A percentile compares a stretch with the other conserved stretches of the same genome.
These are phyloP conservation scores for Brachypalpus laphriformis DNA, from an alignment of 2,888 invertebrate genomes.

Conservation along the genomic window DNA sequence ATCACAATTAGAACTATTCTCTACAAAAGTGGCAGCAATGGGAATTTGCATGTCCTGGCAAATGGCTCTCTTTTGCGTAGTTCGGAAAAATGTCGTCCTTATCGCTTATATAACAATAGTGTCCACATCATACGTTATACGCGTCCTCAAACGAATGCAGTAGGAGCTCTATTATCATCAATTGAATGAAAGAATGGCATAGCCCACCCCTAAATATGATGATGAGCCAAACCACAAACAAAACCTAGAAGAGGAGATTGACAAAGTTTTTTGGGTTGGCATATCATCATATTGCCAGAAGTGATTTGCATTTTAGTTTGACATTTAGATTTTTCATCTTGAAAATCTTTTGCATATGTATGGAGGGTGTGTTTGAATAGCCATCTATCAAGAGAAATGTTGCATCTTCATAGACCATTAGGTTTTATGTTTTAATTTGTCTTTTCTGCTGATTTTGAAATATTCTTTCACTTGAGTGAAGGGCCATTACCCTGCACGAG, in stretches of 20 bases:
- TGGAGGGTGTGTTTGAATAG: not conserved
- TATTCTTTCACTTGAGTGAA: conserved; percentile 1
- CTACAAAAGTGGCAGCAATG: too few species aligned
- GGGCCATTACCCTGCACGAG: not conserved
- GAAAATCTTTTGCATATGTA: conserved; percentile 11
- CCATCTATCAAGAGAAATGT: not conserved
- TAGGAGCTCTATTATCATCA: not conserved
- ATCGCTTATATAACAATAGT: too few species aligned
- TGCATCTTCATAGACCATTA: not conserved
- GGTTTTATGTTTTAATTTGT: conserved; percentile 26
- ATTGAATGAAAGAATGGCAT: not conserved
- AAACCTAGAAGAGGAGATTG: not conserved
- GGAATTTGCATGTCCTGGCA: too few species aligned
- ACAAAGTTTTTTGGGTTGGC: not conserved
- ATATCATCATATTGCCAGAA: not conserved
- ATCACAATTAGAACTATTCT: too few species aligned
- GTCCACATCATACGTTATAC: too few species aligned
- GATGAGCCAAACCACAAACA: not conserved
- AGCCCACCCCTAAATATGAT: not conserved
- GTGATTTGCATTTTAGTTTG: conserved; percentile 17
- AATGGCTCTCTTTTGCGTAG: too few species aligned
- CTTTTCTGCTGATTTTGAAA: conserved; percentile 14
- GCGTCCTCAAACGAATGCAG: too few species aligned
- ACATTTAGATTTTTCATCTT: not conserved
- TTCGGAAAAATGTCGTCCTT: too few species aligned